These are phyloP conservation scores for Drosophila paramelanica DNA, from an alignment of 2,888 invertebrate species.

Conservation along the genomic window DNA sequence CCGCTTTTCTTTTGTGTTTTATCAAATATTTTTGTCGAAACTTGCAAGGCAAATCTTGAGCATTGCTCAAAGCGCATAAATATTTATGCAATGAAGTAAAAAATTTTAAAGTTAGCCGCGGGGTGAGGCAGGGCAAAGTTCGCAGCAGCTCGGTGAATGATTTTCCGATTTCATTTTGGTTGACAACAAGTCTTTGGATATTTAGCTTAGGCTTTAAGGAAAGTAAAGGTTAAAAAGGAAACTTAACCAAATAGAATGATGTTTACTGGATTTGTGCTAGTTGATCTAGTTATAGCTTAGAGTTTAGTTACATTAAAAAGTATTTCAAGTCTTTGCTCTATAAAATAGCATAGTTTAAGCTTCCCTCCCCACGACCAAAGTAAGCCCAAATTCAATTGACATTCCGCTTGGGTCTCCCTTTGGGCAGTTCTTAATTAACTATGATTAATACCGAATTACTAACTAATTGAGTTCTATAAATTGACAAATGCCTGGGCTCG, in stretches of 20 bases:
- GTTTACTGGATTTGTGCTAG: no score
- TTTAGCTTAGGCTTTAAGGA: no score
- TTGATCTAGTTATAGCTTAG: no score
- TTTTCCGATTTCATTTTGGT: conserved; percentile 5
- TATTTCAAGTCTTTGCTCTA: not conserved
- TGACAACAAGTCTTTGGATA: conserved; percentile 21
- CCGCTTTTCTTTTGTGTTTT: conserved; percentile 61
- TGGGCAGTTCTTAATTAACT: conserved; percentile 44
- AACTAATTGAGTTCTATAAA: conserved; percentile 65
- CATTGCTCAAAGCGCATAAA: conserved; percentile 73
- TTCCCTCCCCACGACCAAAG: not conserved
- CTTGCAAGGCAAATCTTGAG: conserved; percentile 51
- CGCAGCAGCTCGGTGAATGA: conserved; percentile 10
- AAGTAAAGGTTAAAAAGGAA: no score
- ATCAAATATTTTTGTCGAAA: conserved; percentile 66
- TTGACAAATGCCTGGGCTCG: conserved; percentile 37
- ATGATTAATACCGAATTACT: conserved; percentile 54
- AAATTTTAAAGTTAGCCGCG: conserved; percentile 34
- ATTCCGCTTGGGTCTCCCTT: not conserved
- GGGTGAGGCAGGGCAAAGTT: not conserved
- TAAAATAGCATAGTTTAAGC: no score
- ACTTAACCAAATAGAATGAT: no score
- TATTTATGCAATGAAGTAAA: conserved; percentile 78
- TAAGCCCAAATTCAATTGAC: conserved; percentile 8
- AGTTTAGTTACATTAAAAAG: no score